A percentile compares a stretch with the other conserved stretches of the same genome.
Conservation (phyloP, 1,140 invertebrate species). For the Hormaphis cornu region DNA sequence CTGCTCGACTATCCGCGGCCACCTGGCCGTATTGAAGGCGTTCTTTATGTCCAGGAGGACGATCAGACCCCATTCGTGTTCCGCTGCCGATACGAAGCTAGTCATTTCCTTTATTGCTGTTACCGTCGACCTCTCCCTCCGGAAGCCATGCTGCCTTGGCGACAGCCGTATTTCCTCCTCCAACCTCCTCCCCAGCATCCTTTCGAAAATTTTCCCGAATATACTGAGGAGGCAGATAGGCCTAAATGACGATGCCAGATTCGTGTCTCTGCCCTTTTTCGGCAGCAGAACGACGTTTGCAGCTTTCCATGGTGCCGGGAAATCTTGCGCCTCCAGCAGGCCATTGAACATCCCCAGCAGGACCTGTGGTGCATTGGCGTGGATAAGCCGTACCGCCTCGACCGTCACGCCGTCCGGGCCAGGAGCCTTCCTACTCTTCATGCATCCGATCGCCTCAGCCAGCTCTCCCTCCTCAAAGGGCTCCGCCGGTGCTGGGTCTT, state of each 20-base stretch:
- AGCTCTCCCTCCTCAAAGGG: slow-evolving; percentile 33
- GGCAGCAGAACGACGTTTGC: background rate
- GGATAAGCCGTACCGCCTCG: slow-evolving; percentile 23
- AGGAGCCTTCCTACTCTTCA: slow-evolving; percentile 33
- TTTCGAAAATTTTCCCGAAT: slow-evolving; percentile 40
- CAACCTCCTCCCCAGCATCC: slow-evolving; percentile 36
- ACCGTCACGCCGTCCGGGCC: slow-evolving; percentile 34
- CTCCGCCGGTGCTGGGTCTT: no score
- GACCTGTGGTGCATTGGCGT: background rate
- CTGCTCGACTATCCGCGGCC: no score
- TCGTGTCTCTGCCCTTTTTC: background rate
- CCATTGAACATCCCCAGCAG: background rate
- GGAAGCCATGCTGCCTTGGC: no score
- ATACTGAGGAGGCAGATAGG: slow-evolving; percentile 41
- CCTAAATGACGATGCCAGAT: slow-evolving; percentile 36
- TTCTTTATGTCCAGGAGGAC: no score
- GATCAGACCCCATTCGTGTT: no score
- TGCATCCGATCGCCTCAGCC: background rate
- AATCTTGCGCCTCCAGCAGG: background rate
- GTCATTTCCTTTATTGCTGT: no score
- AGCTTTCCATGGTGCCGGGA: background rate
- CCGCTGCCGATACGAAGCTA: no score
- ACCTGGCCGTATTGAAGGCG: no score
- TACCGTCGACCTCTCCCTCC: no score
- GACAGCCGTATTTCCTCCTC: no score